Evolutionary conservation across 2,797 vertebrate species (phyloP).

Genomic region (Acrossocheilus wenchowensis): DNA sequence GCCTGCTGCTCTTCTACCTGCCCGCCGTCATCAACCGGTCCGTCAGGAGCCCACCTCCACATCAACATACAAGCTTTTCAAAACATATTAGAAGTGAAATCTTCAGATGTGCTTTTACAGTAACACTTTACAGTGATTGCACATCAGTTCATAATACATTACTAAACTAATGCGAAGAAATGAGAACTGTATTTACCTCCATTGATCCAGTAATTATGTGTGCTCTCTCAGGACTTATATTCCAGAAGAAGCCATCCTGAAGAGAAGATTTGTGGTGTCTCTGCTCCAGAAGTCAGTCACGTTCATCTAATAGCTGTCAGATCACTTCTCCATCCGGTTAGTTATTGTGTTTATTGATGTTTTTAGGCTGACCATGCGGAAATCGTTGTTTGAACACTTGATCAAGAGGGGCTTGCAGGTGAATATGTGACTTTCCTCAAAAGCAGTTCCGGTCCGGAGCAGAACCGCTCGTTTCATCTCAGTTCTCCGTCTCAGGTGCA

Average conservation of each 20-base stretch:
- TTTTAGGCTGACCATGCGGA: conserved; percentile 72
- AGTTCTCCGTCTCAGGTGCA: conserved; percentile 49
- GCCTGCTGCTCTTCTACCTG: conserved; percentile 82
- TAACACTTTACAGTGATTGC: not conserved
- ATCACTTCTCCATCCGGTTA: not conserved
- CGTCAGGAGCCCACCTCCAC: not conserved
- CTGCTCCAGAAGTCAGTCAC: conserved; percentile 72
- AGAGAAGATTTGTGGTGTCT: conserved; percentile 61
- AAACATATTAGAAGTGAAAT: not conserved
- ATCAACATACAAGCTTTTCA: not conserved
- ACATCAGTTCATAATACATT: not conserved
- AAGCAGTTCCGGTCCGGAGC: not conserved
- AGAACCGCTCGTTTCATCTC: not conserved
- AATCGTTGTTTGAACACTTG: conserved; percentile 72
- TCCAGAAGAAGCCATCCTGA: conserved; percentile 62
- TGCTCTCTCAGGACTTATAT: conserved; percentile 69
- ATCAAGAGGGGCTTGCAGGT: conserved; percentile 76
- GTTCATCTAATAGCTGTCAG: not conserved
- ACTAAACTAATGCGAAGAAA: not conserved
- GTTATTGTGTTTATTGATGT: not conserved
- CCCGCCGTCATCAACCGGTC: conserved; percentile 75
- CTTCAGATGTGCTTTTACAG: not conserved
- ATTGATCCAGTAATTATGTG: not conserved
- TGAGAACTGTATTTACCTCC: not conserved
- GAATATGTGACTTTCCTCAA: conserved; percentile 11